Base-by-base conservation (phyloP, 2,888 invertebrate species). In the Drosophila gaucha region DNA sequence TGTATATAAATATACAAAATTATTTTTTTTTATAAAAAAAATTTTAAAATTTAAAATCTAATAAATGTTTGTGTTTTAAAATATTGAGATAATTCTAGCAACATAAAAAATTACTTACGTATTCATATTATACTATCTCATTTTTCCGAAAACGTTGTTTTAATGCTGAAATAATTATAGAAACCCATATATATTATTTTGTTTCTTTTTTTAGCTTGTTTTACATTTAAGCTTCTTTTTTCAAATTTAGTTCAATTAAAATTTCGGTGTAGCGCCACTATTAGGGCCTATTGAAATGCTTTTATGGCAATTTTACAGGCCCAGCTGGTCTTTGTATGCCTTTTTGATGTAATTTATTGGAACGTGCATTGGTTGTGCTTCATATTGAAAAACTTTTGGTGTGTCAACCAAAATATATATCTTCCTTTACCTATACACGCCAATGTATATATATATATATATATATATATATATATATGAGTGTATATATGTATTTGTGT, bases 281-380 rank as follows among this genome's bases (percentile, higher is more conserved):
- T 30, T 26, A 18, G 12, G 18, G 14, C 18, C 22, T 38, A 51
- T 38, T 52, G 20, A n/a, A 39, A 28, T 26, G 20, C 18, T 39
- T 74, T 54, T 35, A 38, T 49, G 38, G 44, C 44, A 30, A 38
- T 57, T 47, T 50, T 31, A 33, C 30, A 36, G 28, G 24, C 24
- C 47, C 60, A 50, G 66, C 60, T 49, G 60, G n/a, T 46, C 22
- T 30, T 14, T 31, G 39, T 56, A 24, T 44, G 18, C 24, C 26
- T 55, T 60, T 74, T 75, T 62, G 69, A 82, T 85, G 70, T 78
- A 85, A 80, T 75, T 82, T 82, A 76, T 68, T 60, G 55, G 60
- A 54, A 74, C 79, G 85, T 85, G 76, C 71, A 71, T 57, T 76
- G 79, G 55, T 62, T 80, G 47, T 35, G 44, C 55, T 56, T 54